Evolutionary conservation across 2,113 vertebrate genomes (phyloP).

Genomic region (Brachyhypopomus gauderio): DNA sequence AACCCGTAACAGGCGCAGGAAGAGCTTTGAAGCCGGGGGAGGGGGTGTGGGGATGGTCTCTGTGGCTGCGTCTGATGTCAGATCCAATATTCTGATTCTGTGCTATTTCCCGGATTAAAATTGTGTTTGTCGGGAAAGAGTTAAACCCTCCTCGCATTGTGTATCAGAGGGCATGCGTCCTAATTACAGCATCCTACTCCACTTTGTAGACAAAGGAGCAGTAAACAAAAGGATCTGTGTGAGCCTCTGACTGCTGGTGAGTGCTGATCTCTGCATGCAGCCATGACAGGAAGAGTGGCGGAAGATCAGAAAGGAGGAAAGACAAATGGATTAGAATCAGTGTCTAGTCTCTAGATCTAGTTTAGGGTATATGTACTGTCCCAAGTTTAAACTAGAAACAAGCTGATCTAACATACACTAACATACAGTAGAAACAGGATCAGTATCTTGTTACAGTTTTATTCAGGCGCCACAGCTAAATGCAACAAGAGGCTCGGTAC

Average conservation of each 20-base stretch:
- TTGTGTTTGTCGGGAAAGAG: conserved; percentile 77
- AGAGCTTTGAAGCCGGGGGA: conserved; percentile 86
- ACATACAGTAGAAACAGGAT: too few relatives aligned
- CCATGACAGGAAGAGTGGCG: background rate
- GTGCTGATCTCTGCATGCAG: background rate
- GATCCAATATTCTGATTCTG: conserved; percentile 83
- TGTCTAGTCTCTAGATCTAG: background rate
- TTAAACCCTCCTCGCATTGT: conserved; percentile 74
- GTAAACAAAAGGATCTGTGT: conserved; percentile 20
- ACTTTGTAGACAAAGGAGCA: conserved; percentile 49
- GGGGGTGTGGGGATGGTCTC: conserved; percentile 77
- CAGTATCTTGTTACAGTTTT: too few relatives aligned
- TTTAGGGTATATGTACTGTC: background rate
- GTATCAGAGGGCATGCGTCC: conserved; percentile 75
- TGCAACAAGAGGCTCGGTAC: background rate
- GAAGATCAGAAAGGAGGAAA: conserved; percentile 1
- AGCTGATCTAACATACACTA: background rate
- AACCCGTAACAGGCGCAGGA: conserved; percentile 86
- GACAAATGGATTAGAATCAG: background rate
- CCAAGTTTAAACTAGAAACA: background rate
- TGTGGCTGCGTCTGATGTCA: conserved; percentile 84
- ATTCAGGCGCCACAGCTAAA: background rate
- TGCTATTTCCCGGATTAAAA: conserved; percentile 83
- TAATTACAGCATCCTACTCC: conserved; percentile 65
- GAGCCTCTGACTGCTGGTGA: background rate